Percentiles rank a stretch among this genome's conserved stretches.
phyloP scores from a whole-genome alignment of 2,113 vertebrate genomes.

The Phasianus colchicus region DNA sequence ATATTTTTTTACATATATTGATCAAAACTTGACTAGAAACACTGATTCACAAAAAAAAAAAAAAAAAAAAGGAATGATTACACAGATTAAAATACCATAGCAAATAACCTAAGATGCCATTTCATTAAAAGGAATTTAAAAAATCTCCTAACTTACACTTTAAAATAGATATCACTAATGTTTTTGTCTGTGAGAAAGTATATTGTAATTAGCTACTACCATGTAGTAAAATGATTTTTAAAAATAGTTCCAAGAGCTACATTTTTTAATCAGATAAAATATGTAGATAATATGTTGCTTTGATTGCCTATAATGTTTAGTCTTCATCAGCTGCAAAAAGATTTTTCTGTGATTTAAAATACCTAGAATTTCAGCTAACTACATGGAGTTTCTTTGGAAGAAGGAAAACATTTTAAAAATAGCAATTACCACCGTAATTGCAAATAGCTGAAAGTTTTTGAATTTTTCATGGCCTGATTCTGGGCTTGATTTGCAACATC shows the following conservation, averaged over 20 bases:
- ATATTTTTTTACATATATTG: background rate
- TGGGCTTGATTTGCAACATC: slow-evolving; percentile 78
- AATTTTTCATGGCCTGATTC: slow-evolving; percentile 78
- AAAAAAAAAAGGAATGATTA: background rate
- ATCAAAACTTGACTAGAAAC: background rate
- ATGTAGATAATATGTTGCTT: slow-evolving; percentile 79
- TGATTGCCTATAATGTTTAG: slow-evolving; percentile 79
- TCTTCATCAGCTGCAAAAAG: slow-evolving; percentile 75
- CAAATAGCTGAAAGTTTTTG: slow-evolving; percentile 77
- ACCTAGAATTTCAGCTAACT: slow-evolving; percentile 75
- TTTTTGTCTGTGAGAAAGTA: slow-evolving; percentile 35
- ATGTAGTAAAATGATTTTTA: slow-evolving; percentile 51
- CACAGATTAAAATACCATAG: background rate
- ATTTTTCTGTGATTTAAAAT: slow-evolving; percentile 78
- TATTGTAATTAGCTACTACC: slow-evolving; percentile 35
- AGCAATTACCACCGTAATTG: slow-evolving; percentile 79
- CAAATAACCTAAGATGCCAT: background rate
- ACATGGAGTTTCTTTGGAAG: slow-evolving; percentile 72
- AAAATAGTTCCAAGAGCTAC: slow-evolving; percentile 47
- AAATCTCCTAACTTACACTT: slow-evolving; percentile 15
- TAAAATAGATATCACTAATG: slow-evolving; percentile 38
- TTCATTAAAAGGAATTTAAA: background rate
- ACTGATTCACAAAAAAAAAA: background rate
- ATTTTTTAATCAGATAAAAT: slow-evolving; percentile 78
- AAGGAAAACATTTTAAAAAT: slow-evolving; percentile 81